These are phyloP conservation scores for Clarias pachynema DNA, from an alignment of 2,797 vertebrate genomes.

Conservation along the genomic window DNA sequence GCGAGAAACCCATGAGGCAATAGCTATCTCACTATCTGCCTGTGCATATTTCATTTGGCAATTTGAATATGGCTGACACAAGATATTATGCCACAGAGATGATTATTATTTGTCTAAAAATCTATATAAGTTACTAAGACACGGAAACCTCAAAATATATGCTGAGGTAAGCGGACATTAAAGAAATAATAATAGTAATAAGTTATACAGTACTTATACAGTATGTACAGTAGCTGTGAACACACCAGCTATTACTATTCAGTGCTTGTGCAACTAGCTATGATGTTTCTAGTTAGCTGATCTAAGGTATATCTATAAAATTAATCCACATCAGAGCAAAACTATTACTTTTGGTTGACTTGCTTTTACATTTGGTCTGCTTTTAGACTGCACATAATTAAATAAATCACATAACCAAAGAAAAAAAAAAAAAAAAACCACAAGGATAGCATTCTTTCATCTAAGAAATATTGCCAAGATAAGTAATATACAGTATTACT, in stretches of 20 bases:
- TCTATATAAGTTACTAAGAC: neutral
- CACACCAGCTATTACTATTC: neutral
- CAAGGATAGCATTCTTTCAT: no score
- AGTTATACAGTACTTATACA: neutral
- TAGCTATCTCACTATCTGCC: neutral
- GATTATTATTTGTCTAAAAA: neutral
- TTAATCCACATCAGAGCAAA: neutral
- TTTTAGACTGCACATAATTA: neutral
- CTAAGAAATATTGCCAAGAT: no score
- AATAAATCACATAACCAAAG: neutral
- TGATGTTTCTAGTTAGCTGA: neutral
- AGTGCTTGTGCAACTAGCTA: neutral
- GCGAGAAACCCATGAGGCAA: neutral
- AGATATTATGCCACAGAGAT: slow-evolving; percentile 2
- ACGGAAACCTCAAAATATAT: neutral
- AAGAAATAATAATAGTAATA: neutral
- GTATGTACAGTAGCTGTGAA: neutral
- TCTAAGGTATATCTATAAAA: neutral
- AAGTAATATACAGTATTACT: no score
- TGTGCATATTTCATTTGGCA: neutral
- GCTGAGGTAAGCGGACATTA: slow-evolving; percentile 8
- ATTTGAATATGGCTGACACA: slow-evolving; percentile 19
- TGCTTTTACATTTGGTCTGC: neutral
- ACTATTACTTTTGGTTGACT: neutral
- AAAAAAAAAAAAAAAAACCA: neutral